Evolutionary conservation across 2,888 invertebrate species (phyloP), one percentile per base, ranked within the genome.

Genomic region (Venusia cambrica): DNA sequence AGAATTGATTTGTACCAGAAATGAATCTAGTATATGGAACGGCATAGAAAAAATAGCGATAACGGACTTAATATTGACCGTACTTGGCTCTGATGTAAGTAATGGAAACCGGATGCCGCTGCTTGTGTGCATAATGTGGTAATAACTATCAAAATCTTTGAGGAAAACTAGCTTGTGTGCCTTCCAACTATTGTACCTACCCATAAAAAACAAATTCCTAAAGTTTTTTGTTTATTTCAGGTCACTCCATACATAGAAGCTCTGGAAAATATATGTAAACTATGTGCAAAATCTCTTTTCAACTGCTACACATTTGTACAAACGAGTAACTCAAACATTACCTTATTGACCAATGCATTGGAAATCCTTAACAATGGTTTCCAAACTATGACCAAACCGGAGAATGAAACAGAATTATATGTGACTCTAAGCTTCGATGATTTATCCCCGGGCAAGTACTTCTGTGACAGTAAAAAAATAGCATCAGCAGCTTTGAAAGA

Each of bases 21-120:
- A 79, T 36, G 65, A 73, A 54, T 57, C 73, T 11, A 44, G 53
- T 15, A 33, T 75, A 5, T 53, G 55, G 29, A 48, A 45, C 5
- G 40, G 32, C 2, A 55, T 59, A n/a, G 50, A 40, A 6, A 50
- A 54, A 12, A 31, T 69, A 5, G 47, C 56, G 4, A 45, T 80
- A 11, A 57, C 51, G 22, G 65, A 75, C 29, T 51, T 81, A 22
- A 25, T 80, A n/a, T 38, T 53, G 5, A 37, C 46, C 2, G 38
- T 79, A 6, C 52, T 80, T 13, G 66, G 66, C 7, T 46, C 56
- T 27, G 53, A 71, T 51, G 81, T 81, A 57, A 54, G 56, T 55
- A 30, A 9, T 12, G 8, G 2, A 22, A 16, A 13, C 11, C 14
- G 2, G n/a, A n/a, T n/a, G n/a, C n/a, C n/a, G n/a, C n/a, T n/a